Base-by-base conservation (phyloP, 2,888 invertebrate genomes). In the Thereva nobilitata region DNA sequence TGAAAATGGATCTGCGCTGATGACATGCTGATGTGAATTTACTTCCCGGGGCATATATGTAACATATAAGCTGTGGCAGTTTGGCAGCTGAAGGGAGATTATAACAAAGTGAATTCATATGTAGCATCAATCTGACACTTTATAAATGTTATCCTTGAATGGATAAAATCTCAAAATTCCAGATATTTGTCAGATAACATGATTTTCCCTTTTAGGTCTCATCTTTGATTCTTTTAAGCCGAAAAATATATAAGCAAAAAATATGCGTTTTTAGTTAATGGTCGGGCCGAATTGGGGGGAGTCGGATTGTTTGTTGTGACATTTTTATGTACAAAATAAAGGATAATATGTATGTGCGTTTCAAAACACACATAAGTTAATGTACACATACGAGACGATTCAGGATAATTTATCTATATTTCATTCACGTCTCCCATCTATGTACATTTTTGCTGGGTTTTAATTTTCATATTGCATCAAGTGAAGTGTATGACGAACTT, bases 31-130 rank as follows among this genome's bases (percentile, higher is more conserved):
- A 44, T 44, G 44, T 6, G 23, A 55, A 55, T 55, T 23, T 55
- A 23, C 55, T 5, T n/a, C 55, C 40, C 42, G 40, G 42, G 41
- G 55, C 55, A 55, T 55, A 12, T 55, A 23, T 55, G 55, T 61
- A 50, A 61, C 61, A 61, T 5, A 23, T 40, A n/a, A 61, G 50
- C 49, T 50, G 50, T 35, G 61, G 45, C 9, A 10, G 50, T 50
- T 61, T 35, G 61, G 45, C 9, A 10, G 50, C 61, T 61, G 61
- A 67, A 69, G 67, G 67, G 69, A 71, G 71, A 70, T 70, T 71
- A 71, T 70, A 70, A 67, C 66, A 71, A 71, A 71, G 71, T 71
- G 71, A 70, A 68, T 71, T 71, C 71, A 71, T 70, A 71, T 71
- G 71, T 71, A 69, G 53, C 56, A 67, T 67, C 69, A 61, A 66